Percentiles rank a stretch among this genome's conserved stretches.
Conservation (phyloP, 2,113 vertebrate genomes). For the Xiphophorus hellerii region DNA sequence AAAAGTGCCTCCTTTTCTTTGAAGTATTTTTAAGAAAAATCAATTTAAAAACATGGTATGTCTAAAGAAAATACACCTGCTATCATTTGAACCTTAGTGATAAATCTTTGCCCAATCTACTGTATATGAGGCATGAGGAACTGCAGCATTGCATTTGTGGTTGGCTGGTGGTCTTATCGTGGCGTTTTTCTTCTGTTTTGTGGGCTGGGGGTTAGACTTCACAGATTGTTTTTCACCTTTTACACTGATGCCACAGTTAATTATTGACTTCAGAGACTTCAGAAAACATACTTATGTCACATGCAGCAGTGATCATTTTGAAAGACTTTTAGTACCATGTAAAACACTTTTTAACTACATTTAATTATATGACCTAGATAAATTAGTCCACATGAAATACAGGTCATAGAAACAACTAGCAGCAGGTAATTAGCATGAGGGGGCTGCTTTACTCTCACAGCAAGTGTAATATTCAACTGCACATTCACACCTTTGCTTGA, state of each 20-base stretch:
- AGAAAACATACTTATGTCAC: not conserved
- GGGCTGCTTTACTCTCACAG: constrained; percentile 17
- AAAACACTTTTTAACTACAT: not conserved
- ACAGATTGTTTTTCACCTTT: not conserved
- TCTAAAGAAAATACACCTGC: not conserved
- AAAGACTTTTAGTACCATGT: not conserved
- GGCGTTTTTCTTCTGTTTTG: not conserved
- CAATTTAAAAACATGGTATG: not conserved
- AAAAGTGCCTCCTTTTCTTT: too few species aligned
- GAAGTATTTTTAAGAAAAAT: too few species aligned
- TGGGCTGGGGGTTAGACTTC: not conserved
- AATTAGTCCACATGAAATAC: not conserved
- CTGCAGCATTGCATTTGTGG: not conserved
- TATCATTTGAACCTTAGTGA: not conserved
- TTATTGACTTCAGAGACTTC: not conserved
- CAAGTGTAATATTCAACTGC: constrained; percentile 43
- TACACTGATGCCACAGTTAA: not conserved
- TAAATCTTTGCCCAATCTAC: not conserved
- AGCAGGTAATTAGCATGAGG: constrained; percentile 12
- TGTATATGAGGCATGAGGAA: not conserved
- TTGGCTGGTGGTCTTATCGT: not conserved
- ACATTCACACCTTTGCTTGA: constrained; percentile 39
- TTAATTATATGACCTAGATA: too few species aligned
- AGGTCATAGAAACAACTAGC: not conserved
- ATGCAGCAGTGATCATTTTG: too few species aligned